These are phyloP conservation scores for Zaprionus kolodkinae DNA, from an alignment of 1,140 invertebrate species.

Conservation along the genomic window DNA sequence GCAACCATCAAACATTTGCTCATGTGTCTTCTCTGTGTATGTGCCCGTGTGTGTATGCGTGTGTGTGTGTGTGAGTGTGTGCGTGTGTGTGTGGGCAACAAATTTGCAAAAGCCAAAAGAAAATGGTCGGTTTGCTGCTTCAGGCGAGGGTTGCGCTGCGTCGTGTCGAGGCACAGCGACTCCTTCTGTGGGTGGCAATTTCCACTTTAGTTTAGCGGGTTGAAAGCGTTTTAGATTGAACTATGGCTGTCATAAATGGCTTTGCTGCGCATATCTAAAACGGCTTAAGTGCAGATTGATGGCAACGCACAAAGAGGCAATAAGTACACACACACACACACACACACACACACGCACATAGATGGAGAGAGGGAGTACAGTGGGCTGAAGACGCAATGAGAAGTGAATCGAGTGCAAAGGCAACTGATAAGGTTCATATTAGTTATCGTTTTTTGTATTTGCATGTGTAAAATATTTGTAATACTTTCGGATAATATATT, in stretches of 20 bases:
- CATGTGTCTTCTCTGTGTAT: constrained; percentile 58
- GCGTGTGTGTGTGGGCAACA: constrained; percentile 37
- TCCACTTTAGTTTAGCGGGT: constrained; percentile 75
- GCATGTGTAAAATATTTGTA: no score
- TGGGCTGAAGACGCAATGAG: neutral
- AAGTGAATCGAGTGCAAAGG: neutral
- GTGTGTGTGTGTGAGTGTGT: constrained; percentile 8
- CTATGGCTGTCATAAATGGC: constrained; percentile 65
- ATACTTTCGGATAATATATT: neutral
- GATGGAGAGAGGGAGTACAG: neutral
- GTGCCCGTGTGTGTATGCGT: neutral
- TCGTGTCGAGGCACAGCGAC: constrained; percentile 8
- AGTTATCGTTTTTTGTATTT: neutral
- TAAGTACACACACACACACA: constrained; percentile 1
- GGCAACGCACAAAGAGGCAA: constrained; percentile 33
- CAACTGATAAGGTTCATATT: neutral
- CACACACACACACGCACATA: no score
- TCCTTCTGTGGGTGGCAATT: constrained; percentile 59
- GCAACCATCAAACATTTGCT: constrained; percentile 81
- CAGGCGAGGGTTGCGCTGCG: neutral
- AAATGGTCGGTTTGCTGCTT: constrained; percentile 59
- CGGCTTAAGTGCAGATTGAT: constrained; percentile 54
- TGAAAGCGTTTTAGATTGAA: constrained; percentile 77
- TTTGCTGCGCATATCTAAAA: constrained; percentile 58
- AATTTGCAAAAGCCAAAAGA: constrained; percentile 73